A percentile compares a stretch with the other conserved stretches of the same genome.
Conservation (phyloP, 2,113 vertebrate genomes). For the Cygnus buccinator region DNA sequence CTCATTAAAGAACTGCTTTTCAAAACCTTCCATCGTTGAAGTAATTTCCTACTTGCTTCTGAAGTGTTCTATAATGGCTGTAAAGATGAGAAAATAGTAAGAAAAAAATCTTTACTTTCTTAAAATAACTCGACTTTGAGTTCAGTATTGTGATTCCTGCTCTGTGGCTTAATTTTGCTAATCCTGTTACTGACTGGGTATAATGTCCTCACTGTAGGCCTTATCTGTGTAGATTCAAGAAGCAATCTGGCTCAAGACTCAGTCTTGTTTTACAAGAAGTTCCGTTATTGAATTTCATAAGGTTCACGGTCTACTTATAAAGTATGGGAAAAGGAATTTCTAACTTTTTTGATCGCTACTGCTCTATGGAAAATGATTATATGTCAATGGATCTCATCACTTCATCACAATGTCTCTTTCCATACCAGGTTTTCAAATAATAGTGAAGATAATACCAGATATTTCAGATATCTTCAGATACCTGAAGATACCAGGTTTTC, state of each 20-base stretch:
- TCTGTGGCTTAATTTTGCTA: background rate
- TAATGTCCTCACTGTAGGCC: background rate
- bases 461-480: too few species aligned
- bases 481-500: background rate
- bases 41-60: background rate
- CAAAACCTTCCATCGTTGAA: background rate
- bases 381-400: background rate
- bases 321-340: background rate
- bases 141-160: background rate
- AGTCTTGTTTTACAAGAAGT: background rate
- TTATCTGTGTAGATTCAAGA: background rate
- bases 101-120: background rate
- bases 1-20: background rate
- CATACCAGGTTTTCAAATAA: background rate
- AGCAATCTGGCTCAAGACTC: background rate
- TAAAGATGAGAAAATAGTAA: background rate
- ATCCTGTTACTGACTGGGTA: background rate
- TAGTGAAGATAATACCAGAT: background rate
- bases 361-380: background rate
- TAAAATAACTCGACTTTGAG: constrained; percentile 25
- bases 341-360: background rate
- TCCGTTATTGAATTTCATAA: background rate
- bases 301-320: background rate
- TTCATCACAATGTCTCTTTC: background rate
- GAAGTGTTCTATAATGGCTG: background rate